A percentile compares a stretch with the other conserved stretches of the same genome.
phyloP scores from a whole-genome alignment of 2,113 vertebrate species.

The Eclectus roratus region DNA sequence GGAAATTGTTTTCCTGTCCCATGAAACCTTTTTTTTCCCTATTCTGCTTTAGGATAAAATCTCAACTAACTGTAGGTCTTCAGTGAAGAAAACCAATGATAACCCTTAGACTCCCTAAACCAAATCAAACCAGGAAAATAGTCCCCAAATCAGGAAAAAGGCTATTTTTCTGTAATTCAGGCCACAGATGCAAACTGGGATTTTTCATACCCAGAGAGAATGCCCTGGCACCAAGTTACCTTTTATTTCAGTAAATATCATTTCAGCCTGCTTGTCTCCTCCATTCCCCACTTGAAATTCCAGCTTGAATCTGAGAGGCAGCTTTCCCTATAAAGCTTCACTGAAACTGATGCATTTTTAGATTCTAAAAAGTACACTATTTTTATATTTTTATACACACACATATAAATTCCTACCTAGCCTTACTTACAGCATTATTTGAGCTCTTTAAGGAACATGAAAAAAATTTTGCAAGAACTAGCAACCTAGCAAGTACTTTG shows the following conservation, averaged over 20 bases:
- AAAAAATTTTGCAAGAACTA: neutral
- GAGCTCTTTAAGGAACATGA: neutral
- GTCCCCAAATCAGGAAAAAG: neutral
- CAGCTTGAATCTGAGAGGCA: neutral
- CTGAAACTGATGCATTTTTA: neutral
- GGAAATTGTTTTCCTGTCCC: neutral
- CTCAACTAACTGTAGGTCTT: neutral
- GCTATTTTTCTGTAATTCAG: neutral
- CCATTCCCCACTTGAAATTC: neutral
- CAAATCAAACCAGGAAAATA: neutral
- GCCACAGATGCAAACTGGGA: neutral
- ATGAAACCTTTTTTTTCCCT: neutral
- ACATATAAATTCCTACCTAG: neutral
- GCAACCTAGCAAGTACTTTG: neutral
- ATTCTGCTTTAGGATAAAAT: neutral
- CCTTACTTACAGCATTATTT: neutral
- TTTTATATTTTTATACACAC: neutral
- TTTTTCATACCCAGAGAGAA: neutral
- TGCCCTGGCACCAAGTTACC: neutral
- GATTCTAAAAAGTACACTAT: neutral
- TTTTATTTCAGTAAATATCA: neutral
- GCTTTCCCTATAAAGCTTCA: neutral
- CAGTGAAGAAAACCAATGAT: neutral
- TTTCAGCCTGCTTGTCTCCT: neutral
- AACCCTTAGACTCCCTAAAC: neutral